Percentiles rank a stretch among this genome's conserved stretches.
Conservation (phyloP, 2,113 vertebrate species). For the Oreochromis spilurus region DNA sequence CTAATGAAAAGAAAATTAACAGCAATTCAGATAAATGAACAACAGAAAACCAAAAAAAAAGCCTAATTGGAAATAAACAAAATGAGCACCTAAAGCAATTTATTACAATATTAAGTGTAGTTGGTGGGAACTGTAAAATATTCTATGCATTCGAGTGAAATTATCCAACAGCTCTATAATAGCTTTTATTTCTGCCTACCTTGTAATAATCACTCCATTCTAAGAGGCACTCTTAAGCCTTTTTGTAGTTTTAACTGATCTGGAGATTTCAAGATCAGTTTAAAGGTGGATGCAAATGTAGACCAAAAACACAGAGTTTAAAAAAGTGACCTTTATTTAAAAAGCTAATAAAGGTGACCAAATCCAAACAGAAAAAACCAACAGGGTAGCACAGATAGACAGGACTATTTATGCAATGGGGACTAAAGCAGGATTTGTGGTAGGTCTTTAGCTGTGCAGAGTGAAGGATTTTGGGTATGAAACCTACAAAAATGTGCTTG, state of each 20-base stretch:
- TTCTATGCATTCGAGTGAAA: background rate
- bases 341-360: fast-evolving
- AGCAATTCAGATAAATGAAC: background rate
- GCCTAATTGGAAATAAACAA: background rate
- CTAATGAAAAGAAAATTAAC: background rate
- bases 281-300: background rate
- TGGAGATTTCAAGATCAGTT: fast-evolving
- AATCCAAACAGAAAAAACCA: background rate
- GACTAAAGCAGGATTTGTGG: background rate
- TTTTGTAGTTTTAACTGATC: background rate
- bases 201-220: background rate
- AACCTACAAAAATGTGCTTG: background rate
- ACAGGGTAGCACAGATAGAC: background rate
- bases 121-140: background rate
- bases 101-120: background rate
- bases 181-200: background rate
- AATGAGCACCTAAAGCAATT: background rate
- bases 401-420: background rate
- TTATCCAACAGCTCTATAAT: background rate
- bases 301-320: background rate
- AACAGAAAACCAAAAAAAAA: background rate
- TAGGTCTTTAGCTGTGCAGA: background rate
- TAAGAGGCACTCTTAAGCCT: background rate
- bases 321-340: background rate
- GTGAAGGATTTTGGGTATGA: background rate